Percentiles rank a stretch among this genome's conserved stretches.
Evolutionary conservation across 2,797 vertebrate genomes (phyloP).

Genomic region (Tamandua tetradactyla): DNA sequence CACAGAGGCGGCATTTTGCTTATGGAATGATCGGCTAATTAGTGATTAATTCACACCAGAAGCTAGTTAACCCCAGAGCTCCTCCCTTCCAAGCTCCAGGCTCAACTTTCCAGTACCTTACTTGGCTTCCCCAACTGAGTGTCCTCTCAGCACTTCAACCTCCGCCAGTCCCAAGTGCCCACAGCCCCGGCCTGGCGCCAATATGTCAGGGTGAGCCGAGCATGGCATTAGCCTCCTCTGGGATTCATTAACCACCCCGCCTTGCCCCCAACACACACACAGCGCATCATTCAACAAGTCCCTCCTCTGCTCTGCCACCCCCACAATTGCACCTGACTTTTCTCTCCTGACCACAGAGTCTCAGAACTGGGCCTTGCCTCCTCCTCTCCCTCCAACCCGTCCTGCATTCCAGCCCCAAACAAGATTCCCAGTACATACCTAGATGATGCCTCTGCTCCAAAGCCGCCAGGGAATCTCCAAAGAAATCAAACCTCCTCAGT

Average conservation of each 20-base stretch:
- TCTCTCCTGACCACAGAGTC: neutral
- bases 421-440: neutral
- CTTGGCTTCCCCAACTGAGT: neutral
- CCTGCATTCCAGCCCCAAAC: neutral
- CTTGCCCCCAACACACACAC: neutral
- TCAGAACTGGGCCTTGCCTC: neutral
- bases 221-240: neutral
- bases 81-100: neutral
- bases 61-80: slow-evolving; percentile 10
- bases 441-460: neutral
- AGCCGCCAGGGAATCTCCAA: neutral
- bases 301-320: neutral
- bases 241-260: neutral
- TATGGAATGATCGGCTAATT: slow-evolving; percentile 24
- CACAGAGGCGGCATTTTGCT: slow-evolving; percentile 28
- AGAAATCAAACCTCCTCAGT: neutral
- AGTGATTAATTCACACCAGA: slow-evolving; percentile 59
- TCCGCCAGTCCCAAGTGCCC: neutral
- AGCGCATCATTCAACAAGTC: neutral
- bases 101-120: neutral
- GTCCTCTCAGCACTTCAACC: neutral
- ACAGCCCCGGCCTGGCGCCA: neutral
- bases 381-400: neutral
- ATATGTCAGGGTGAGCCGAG: neutral
- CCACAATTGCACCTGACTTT: neutral